Conservation (phyloP, 2,797 vertebrate genomes). For the Adelosebastes latens region DNA sequence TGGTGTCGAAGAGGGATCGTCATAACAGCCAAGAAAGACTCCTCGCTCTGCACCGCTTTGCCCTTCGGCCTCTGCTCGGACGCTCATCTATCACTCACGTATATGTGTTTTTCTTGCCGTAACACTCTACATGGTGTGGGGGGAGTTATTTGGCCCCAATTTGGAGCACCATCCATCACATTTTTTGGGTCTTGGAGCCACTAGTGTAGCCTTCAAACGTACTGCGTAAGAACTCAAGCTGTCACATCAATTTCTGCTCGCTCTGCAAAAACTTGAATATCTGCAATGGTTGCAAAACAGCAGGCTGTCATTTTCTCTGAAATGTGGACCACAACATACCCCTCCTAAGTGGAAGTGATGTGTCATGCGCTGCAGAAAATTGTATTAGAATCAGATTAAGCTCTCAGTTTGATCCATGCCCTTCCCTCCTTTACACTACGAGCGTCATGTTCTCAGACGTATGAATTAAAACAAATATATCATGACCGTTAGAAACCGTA, state of each 20-base stretch:
- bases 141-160: conserved; percentile 56
- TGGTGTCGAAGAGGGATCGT: conserved; percentile 51
- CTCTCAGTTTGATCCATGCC: conserved; percentile 13
- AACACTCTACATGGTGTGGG: conserved; percentile 32
- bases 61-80: conserved; percentile 70
- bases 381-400: conserved; percentile 37
- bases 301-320: conserved; percentile 46
- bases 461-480: neutral
- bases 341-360: conserved; percentile 34
- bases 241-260: conserved; percentile 51
- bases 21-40: conserved; percentile 52
- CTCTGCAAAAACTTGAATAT: conserved; percentile 40
- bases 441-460: neutral
- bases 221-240: conserved; percentile 20
- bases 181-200: neutral
- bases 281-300: conserved; percentile 47
- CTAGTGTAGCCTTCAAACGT: conserved; percentile 22
- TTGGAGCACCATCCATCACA: conserved; percentile 59
- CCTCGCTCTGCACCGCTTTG: conserved; percentile 49
- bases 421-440: neutral
- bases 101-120: conserved; percentile 62
- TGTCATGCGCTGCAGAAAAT: conserved; percentile 38
- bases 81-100: conserved; percentile 69
- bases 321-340: conserved; percentile 11
- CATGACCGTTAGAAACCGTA: neutral